Conservation (phyloP, 2,113 vertebrate genomes). For the Psittacula cyanocephala region DNA sequence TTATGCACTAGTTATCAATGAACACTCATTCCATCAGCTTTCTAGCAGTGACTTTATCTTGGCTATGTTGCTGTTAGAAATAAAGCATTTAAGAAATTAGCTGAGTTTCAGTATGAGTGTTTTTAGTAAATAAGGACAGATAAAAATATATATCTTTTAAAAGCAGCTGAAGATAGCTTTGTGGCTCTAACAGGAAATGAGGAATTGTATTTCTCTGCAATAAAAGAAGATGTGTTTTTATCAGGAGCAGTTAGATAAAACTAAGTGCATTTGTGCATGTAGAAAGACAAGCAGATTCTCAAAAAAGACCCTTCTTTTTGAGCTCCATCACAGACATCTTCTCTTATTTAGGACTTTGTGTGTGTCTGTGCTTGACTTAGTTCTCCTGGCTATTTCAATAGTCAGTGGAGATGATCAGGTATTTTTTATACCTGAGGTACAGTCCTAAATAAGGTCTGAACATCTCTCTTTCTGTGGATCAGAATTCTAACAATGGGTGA, state of each 20-base stretch:
- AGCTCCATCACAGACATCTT: neutral
- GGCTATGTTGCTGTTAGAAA: neutral
- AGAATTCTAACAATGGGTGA: neutral
- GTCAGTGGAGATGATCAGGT: neutral
- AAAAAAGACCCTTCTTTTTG: neutral
- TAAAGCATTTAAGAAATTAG: neutral
- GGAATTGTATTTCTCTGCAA: neutral
- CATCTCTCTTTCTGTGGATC: rapidly evolving
- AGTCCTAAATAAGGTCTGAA: neutral
- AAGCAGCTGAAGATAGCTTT: neutral
- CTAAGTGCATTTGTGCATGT: neutral
- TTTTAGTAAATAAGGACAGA: neutral
- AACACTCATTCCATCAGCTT: neutral
- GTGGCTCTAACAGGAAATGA: neutral
- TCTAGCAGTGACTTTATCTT: neutral
- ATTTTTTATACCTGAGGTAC: neutral
- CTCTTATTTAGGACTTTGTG: neutral
- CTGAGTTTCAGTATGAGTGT: neutral
- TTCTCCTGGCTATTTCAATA: neutral
- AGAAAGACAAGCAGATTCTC: neutral
- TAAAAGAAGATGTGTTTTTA: neutral
- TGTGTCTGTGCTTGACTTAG: neutral
- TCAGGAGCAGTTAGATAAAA: neutral
- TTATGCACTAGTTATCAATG: neutral
- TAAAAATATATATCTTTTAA: neutral